Evolutionary conservation across 2,113 vertebrate genomes (phyloP).

Genomic region (Jaculus jaculus): DNA sequence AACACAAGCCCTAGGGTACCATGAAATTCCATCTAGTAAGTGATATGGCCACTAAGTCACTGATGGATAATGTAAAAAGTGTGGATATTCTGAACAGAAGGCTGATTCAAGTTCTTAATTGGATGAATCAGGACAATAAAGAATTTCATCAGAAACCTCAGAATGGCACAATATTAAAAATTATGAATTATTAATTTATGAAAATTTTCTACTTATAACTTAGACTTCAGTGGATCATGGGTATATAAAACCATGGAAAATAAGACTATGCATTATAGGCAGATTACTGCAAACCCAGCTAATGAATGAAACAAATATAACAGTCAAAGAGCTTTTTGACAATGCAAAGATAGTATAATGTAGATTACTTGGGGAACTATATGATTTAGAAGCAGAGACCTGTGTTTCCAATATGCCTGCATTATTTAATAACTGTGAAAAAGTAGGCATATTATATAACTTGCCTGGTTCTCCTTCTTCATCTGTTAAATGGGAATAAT

Average conservation of each 20-base stretch:
- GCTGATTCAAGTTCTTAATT: background rate
- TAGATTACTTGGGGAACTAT: background rate
- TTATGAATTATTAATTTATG: slow-evolving; percentile 7
- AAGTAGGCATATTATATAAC: background rate
- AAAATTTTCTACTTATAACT: background rate
- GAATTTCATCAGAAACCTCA: background rate
- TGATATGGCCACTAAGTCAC: background rate
- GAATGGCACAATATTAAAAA: background rate
- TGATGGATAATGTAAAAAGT: background rate
- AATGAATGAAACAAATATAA: slow-evolving; percentile 25
- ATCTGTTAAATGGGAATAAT: slow-evolving; percentile 11
- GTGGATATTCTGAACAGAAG: background rate
- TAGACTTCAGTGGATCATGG: background rate
- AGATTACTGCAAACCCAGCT: background rate
- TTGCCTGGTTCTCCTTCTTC: background rate
- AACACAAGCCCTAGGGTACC: background rate
- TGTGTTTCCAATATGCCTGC: background rate
- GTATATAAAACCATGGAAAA: background rate
- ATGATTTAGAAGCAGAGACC: background rate
- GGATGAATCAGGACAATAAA: background rate
- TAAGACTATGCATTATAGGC: background rate
- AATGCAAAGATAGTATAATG: background rate
- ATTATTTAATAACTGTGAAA: background rate
- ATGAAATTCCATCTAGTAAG: background rate
- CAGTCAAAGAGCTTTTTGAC: background rate